phyloP scores from a whole-genome alignment of 2,113 vertebrate genomes.

The Dasyornis broadbenti region DNA sequence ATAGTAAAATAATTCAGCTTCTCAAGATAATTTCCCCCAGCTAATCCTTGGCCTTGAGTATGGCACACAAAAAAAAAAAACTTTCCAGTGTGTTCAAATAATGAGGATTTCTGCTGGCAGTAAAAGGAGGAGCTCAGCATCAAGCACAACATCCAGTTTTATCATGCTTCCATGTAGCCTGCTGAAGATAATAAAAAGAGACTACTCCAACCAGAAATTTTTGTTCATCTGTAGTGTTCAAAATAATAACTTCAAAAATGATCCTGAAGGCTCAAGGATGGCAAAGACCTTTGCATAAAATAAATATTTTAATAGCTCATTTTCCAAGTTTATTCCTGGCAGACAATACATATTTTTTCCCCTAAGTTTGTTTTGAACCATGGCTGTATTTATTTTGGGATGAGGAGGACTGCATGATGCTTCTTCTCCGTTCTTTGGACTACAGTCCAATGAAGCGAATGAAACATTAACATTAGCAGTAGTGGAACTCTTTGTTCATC shows the following conservation, averaged over 20 bases:
- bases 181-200: background rate
- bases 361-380: background rate
- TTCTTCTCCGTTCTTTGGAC: background rate
- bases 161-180: background rate
- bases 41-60: background rate
- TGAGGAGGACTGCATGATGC: background rate
- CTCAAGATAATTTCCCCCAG: background rate
- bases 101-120: background rate
- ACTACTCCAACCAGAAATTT: background rate
- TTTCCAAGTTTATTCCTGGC: background rate
- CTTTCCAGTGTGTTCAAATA: background rate
- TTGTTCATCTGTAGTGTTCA: background rate
- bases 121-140: background rate
- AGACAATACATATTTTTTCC: background rate
- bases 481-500: background rate
- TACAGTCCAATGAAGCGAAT: background rate
- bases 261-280: background rate
- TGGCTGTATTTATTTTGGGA: background rate
- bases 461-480: background rate
- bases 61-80: background rate
- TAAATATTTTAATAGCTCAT: background rate
- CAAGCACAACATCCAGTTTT: background rate
- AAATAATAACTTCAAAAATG: background rate
- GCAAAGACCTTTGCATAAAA: background rate
- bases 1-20: background rate